Percentiles rank a stretch among this genome's conserved stretches.
phyloP scores from a whole-genome alignment of 2,888 invertebrate genomes.

The Pyrochroa serraticornis region DNA sequence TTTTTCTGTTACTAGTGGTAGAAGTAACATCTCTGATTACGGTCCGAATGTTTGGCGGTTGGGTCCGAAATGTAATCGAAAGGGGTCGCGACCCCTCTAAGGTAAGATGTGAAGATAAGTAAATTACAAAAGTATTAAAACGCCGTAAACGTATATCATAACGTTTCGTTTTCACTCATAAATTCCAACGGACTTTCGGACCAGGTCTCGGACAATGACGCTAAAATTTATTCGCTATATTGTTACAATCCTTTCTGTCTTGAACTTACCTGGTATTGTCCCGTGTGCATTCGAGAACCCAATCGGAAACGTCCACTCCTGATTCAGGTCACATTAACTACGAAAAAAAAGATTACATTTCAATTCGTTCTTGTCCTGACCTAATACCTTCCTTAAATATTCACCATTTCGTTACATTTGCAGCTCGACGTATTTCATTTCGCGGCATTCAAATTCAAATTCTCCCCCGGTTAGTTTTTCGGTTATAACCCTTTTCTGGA shows the following conservation, averaged over 20 bases:
- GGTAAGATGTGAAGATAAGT: conserved; percentile 26
- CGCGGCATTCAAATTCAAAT: conserved; percentile 6
- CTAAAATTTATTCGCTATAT: conserved; percentile 49
- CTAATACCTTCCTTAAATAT: conserved; percentile 18
- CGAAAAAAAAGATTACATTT: conserved; percentile 48
- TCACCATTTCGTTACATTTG: conserved; percentile 4
- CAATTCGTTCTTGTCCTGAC: conserved; percentile 19
- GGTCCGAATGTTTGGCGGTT: too few species aligned
- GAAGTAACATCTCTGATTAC: too few species aligned
- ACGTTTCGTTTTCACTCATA: conserved; percentile 33
- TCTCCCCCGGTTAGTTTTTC: not conserved
- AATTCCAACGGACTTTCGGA: conserved; percentile 41
- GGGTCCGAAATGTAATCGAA: too few species aligned
- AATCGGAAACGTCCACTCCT: conserved; percentile 55
- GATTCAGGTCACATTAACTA: conserved; percentile 52
- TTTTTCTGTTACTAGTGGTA: too few species aligned
- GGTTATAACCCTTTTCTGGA: too few species aligned
- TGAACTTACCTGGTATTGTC: conserved; percentile 31
- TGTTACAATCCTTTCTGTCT: conserved; percentile 48
- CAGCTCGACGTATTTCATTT: not conserved
- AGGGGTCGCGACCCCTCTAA: not conserved
- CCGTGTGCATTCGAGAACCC: conserved; percentile 27
- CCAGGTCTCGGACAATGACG: conserved; percentile 42
- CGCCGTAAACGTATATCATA: conserved; percentile 29
- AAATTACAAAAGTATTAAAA: conserved; percentile 30